phyloP scores from a whole-genome alignment of 1,140 invertebrate species.

The Oryctes rhinoceros region DNA sequence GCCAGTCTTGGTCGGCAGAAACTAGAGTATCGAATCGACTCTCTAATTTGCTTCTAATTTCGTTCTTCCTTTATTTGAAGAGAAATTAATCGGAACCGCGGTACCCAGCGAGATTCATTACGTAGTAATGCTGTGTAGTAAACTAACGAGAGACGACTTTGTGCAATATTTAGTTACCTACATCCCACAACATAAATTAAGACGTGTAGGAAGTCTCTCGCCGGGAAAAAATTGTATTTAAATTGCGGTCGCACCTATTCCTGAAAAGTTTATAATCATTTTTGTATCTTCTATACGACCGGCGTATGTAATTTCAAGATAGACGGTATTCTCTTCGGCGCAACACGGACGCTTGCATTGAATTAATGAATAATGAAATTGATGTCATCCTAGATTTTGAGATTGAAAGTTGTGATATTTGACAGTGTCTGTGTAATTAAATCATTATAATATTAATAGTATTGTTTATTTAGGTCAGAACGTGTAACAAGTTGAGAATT shows the following conservation, averaged over 20 bases:
- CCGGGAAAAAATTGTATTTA: constrained; percentile 30
- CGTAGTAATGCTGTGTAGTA: neutral
- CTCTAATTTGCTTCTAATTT: constrained; percentile 25
- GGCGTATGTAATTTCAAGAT: neutral
- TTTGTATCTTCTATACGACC: neutral
- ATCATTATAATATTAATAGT: too few species aligned
- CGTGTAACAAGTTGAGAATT: too few species aligned
- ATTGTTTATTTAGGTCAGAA: too few species aligned
- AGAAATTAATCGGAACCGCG: constrained; percentile 2
- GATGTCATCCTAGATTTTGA: too few species aligned
- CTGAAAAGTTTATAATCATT: constrained; percentile 18
- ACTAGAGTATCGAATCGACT: neutral
- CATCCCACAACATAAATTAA: constrained; percentile 36
- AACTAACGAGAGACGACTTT: neutral
- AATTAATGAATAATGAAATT: too few species aligned
- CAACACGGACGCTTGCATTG: too few species aligned
- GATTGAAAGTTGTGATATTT: too few species aligned
- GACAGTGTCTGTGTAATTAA: too few species aligned
- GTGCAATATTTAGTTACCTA: constrained; percentile 36
- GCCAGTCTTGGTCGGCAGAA: neutral
- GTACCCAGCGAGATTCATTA: constrained; percentile 4
- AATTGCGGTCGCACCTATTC: constrained; percentile 27
- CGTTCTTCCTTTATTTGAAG: constrained; percentile 14
- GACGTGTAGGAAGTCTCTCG: constrained; percentile 24
- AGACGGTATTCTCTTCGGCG: too few species aligned